Conservation (phyloP, 2,888 invertebrate genomes). For the Agrilus mali region DNA sequence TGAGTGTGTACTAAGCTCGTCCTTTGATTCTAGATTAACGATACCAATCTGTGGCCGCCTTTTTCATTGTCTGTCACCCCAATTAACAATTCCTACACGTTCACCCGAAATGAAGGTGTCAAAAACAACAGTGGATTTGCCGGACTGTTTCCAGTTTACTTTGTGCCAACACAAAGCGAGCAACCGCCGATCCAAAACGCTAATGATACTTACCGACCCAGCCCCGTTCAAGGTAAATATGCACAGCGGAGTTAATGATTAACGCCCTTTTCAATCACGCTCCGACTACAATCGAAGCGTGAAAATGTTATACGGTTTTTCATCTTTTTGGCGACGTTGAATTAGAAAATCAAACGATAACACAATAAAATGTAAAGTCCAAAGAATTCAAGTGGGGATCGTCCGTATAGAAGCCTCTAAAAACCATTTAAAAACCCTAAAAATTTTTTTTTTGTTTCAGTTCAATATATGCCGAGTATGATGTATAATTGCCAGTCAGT, state of each 20-base stretch:
- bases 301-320: no score
- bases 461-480: slow-evolving; percentile 50
- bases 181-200: slow-evolving; percentile 22
- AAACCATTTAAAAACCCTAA: slow-evolving; percentile 6
- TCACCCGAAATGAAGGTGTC: slow-evolving; percentile 18
- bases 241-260: background rate
- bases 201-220: slow-evolving; percentile 16
- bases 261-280: background rate
- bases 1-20: no score
- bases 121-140: slow-evolving; percentile 27
- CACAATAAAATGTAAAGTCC: no score
- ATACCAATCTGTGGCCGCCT: slow-evolving; percentile 47
- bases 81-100: slow-evolving; percentile 26
- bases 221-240: no score
- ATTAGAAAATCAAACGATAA: no score
- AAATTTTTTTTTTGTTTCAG: slow-evolving; percentile 29
- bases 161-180: slow-evolving; percentile 37
- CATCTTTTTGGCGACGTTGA: no score
- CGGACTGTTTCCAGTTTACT: slow-evolving; percentile 43
- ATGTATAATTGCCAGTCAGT: slow-evolving; percentile 45
- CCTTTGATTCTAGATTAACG: slow-evolving; percentile 22
- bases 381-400: no score
- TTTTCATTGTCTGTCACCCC: slow-evolving; percentile 40
- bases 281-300: no score
- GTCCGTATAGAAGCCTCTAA: no score